Base-by-base conservation (phyloP, 2,113 vertebrate genomes). In the Strix uralensis region DNA sequence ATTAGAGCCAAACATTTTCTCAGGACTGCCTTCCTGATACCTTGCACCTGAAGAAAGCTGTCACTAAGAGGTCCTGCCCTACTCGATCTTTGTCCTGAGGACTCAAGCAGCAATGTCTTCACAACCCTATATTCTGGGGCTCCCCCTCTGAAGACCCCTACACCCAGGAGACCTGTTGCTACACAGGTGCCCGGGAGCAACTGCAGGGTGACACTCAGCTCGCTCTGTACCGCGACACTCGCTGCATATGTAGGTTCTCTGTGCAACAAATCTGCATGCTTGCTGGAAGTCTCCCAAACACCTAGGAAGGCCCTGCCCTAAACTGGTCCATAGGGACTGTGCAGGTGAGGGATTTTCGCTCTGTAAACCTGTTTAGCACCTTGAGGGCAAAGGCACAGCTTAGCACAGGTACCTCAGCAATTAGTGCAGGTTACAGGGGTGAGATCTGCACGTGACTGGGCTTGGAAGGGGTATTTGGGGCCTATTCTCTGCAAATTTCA, bases 221-320 rank as follows among this genome's bases (percentile, higher is more conserved):
- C 13, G 2, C 42, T 49, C 44, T 2, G 5, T 30, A 38, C 26
- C 11, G 27, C 1, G 1, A 42, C 7, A 10, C 22, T 65, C 34
- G 3, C n/a, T n/a, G 65, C 30, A 5, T 36, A 18, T 1, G 10
- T 11, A 17, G 66, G 18, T 22, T 52, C 49, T 63, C 38, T 1
- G 1, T 15, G 40, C 44, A 69, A 55, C n/a, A 65, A 55, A 44
- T 3, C 38, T 15, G 13, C 14, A 10, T 2, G 8, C n/a, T 57
- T 47, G 38, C 58, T 86, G 49, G 46, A 88, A 67, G 38, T 32
- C 69, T 62, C 42, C 13, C 19, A 44, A 40, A 70, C 23, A 38
- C 30, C 34, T 27, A 29, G 25, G 36, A 89, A 66, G 55, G 61
- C 51, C 17, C n/a, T 52, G 54, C 63, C 25, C 44, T 66, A 46